These are phyloP conservation scores for Trichogramma pretiosum DNA, from an alignment of 1,140 invertebrate species.

Conservation along the genomic window DNA sequence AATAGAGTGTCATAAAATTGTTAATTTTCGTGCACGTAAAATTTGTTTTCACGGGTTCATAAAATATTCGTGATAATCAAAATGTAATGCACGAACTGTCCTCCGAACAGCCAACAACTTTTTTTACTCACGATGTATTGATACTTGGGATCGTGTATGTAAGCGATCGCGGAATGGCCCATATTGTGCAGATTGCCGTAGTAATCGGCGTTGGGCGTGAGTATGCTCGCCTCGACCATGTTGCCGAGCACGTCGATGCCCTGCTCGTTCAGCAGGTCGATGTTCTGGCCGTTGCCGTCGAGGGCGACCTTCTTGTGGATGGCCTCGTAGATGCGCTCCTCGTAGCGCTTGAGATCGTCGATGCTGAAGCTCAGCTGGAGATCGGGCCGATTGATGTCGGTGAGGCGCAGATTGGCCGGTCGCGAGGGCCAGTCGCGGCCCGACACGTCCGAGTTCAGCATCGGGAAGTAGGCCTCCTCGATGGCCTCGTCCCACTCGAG, in stretches of 20 bases:
- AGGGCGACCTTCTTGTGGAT: constrained; percentile 58
- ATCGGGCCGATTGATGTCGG: constrained; percentile 56
- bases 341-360: constrained; percentile 62
- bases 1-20: too few species aligned
- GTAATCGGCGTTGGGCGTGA: constrained; percentile 58
- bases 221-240: constrained; percentile 61
- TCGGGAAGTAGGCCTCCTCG: constrained; percentile 61
- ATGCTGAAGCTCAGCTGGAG: constrained; percentile 60
- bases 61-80: too few species aligned
- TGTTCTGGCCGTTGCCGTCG: constrained; percentile 43
- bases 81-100: too few species aligned
- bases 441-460: constrained; percentile 57
- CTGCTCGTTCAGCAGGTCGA: constrained; percentile 53
- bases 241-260: constrained; percentile 76
- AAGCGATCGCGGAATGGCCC: constrained; percentile 58
- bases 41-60: too few species aligned
- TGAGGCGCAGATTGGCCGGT: constrained; percentile 49
- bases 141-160: constrained; percentile 62
- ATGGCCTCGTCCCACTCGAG: constrained; percentile 57
- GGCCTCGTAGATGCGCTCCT: constrained; percentile 63
- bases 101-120: too few species aligned
- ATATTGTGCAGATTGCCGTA: constrained; percentile 70
- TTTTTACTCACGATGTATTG: constrained; percentile 50
- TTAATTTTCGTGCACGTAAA: too few species aligned
- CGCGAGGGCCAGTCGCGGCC: constrained; percentile 55